These are phyloP conservation scores for Sarcoramphus papa DNA, from an alignment of 2,797 vertebrate genomes.

Conservation along the genomic window DNA sequence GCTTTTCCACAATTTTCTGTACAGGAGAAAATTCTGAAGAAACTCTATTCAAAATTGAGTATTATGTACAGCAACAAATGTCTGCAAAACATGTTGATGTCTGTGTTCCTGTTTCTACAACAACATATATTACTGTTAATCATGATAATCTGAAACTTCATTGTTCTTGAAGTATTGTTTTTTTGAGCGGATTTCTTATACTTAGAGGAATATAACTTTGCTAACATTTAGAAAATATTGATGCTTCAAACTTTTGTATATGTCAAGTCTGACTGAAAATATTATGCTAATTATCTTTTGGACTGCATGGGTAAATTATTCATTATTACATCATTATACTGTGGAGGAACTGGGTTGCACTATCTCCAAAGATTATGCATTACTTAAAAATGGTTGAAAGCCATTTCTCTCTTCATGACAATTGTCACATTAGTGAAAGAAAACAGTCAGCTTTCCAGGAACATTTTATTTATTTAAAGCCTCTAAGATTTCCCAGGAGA, in stretches of 20 bases:
- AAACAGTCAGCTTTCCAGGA: background rate
- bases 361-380: background rate
- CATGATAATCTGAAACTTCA: background rate
- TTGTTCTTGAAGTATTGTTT: background rate
- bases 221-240: background rate
- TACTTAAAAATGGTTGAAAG: background rate
- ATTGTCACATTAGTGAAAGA: background rate
- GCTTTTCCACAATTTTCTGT: background rate
- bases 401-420: background rate
- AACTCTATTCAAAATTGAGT: background rate
- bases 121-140: background rate
- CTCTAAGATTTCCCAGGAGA: background rate
- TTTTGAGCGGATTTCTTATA: background rate
- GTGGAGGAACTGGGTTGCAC: background rate
- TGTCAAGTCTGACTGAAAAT: background rate
- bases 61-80: background rate
- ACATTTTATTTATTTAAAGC: slow-evolving; percentile 14
- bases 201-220: background rate
- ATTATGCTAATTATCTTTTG: background rate
- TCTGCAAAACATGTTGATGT: background rate
- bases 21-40: background rate
- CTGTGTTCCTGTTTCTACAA: background rate
- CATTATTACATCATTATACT: background rate
- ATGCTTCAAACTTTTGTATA: background rate
- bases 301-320: background rate